A percentile compares a stretch with the other conserved stretches of the same genome.
Conservation (phyloP, 2,888 invertebrate genomes). For the Mythimna pallens region DNA sequence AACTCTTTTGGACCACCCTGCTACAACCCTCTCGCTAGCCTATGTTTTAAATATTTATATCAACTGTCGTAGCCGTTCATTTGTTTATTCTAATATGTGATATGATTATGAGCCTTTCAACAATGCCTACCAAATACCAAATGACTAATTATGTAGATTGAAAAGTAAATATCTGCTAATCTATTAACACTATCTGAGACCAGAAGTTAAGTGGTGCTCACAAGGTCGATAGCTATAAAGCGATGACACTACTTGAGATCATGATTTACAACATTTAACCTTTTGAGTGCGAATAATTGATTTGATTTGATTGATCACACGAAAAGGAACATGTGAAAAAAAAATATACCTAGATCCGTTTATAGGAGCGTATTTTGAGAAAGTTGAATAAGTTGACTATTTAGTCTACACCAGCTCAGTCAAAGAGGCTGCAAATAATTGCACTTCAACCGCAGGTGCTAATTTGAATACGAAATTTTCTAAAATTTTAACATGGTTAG, state of each 20-base stretch:
- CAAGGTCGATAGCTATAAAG: conserved; percentile 14
- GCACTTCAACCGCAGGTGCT: too few species aligned
- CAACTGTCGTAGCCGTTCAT: too few species aligned
- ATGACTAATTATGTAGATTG: neutral
- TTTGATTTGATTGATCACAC: too few species aligned
- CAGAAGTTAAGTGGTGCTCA: conserved; percentile 20
- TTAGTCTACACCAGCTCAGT: neutral
- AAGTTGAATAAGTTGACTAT: neutral
- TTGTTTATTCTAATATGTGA: neutral
- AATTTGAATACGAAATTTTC: too few species aligned
- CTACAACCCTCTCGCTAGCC: too few species aligned
- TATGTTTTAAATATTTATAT: too few species aligned
- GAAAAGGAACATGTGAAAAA: neutral
- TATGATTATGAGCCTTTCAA: neutral
- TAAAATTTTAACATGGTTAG: too few species aligned
- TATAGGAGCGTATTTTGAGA: neutral
- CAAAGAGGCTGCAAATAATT: neutral
- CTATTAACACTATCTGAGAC: conserved; percentile 14
- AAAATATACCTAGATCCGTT: too few species aligned
- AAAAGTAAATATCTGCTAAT: conserved; percentile 14
- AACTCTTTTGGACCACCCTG: too few species aligned
- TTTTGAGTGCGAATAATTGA: conserved; percentile 38
- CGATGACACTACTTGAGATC: conserved; percentile 24
- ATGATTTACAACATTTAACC: conserved; percentile 49
- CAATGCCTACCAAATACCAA: neutral